A percentile compares a stretch with the other conserved stretches of the same genome.
Evolutionary conservation across 2,113 vertebrate genomes (phyloP).

Genomic region (Motacilla tschutschensis): DNA sequence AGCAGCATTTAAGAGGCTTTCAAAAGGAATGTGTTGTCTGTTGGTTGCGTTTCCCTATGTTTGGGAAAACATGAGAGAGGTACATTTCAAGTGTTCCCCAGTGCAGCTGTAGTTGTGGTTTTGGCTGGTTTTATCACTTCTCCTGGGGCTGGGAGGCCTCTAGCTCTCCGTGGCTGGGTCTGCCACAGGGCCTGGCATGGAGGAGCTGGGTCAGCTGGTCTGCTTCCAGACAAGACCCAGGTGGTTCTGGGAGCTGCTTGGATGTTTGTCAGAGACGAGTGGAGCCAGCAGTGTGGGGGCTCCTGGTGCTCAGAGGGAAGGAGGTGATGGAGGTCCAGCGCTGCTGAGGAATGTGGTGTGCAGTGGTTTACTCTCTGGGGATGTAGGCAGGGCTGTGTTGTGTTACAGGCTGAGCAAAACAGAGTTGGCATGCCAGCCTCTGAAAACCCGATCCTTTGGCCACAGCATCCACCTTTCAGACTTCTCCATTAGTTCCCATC

Average conservation of each 20-base stretch:
- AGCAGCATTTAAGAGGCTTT: not conserved
- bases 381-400: fast-evolving
- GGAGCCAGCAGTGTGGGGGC: not conserved
- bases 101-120: not conserved
- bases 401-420: not conserved
- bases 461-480: not conserved
- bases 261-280: not conserved
- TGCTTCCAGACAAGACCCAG: not conserved
- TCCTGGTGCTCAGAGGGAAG: not conserved
- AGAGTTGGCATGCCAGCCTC: fast-evolving
- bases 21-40: not conserved
- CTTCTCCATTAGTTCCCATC: not conserved
- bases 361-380: not conserved
- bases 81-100: not conserved
- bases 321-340: fast-evolving
- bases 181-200: not conserved
- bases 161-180: not conserved
- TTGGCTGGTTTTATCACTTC: not conserved
- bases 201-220: not conserved
- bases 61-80: not conserved
- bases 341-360: not conserved
- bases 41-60: not conserved
- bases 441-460: not conserved
- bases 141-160: not conserved
- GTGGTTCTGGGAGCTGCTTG: not conserved